phyloP scores from a whole-genome alignment of 2,888 invertebrate genomes.

The Orgyia antiqua region DNA sequence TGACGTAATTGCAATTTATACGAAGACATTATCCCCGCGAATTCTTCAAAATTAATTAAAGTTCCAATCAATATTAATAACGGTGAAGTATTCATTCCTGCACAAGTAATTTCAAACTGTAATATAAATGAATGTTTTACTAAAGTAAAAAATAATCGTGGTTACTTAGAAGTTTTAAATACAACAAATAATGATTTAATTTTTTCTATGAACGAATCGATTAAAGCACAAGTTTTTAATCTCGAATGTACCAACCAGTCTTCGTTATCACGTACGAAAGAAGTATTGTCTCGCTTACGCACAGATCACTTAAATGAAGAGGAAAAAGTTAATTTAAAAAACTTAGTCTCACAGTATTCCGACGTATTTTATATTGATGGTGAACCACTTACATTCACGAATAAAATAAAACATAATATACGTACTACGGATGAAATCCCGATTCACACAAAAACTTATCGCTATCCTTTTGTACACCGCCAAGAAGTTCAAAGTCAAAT shows the following conservation, averaged over 20 bases:
- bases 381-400: neutral
- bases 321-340: neutral
- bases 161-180: neutral
- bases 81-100: slow-evolving; percentile 15
- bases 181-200: neutral
- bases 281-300: neutral
- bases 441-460: slow-evolving; percentile 1
- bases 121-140: neutral
- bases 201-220: neutral
- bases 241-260: no score
- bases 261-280: neutral
- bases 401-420: neutral
- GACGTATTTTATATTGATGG: neutral
- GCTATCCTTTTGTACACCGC: slow-evolving; percentile 1
- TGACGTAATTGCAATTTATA: slow-evolving; percentile 21
- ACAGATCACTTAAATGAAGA: neutral
- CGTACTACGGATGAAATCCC: slow-evolving; percentile 1
- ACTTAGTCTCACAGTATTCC: neutral
- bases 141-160: neutral
- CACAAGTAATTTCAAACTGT: slow-evolving; percentile 22
- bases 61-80: slow-evolving; percentile 16
- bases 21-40: slow-evolving; percentile 24
- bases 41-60: slow-evolving; percentile 17
- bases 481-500: slow-evolving; percentile 2
- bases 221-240: neutral